Base-by-base conservation (phyloP, 2,113 vertebrate genomes). In the Hypanus sabinus region DNA sequence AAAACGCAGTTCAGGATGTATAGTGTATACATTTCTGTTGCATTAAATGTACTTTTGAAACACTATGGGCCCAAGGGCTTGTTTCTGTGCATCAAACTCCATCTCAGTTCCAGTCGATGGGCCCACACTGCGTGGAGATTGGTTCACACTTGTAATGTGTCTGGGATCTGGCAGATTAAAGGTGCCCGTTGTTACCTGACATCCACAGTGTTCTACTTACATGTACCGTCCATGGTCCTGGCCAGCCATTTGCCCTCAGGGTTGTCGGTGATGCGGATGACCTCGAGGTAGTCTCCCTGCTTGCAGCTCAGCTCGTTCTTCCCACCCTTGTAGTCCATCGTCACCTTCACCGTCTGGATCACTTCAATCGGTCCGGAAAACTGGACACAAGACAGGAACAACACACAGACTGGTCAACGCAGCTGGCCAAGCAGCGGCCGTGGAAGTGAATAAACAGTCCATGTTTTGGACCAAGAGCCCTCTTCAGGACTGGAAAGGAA, bases 211-310 rank as follows among this genome's bases (percentile, higher is more conserved):
- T 0, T 10, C 20, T 93, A 97, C 98, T 95, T 95, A 99, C 98
- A 98, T 87, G 96, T 96, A 94, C 97, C 98, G 70, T 97, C 97
- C 93, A 95, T 94, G 0, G 95, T 96, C 92, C 98, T 97, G 94
- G 97, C 98, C 94, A 99, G 94, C 98, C 98, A 99, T 91, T 98
- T 98, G 11, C 98, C 99, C 95, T 99, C 98, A 0, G 99, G 98
- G 94, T 98, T 99, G 94, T 98, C 97, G 8, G 96, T 97, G 81
- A 99, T 96, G 8, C 98, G 97, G 70, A 99, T 97, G 18, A 99
- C 98, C 95, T 99, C 98, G 77, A 98, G 96, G 2, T 95, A 87
- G 0, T 99, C 98, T 46, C 98, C 98, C 94, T 98, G 97, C 95
- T 97, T 99, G 95, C 98, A 93, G 83, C 94, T 95, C 55, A 99